phyloP scores from a whole-genome alignment of 2,888 invertebrate species.

The Hypena proboscidalis region DNA sequence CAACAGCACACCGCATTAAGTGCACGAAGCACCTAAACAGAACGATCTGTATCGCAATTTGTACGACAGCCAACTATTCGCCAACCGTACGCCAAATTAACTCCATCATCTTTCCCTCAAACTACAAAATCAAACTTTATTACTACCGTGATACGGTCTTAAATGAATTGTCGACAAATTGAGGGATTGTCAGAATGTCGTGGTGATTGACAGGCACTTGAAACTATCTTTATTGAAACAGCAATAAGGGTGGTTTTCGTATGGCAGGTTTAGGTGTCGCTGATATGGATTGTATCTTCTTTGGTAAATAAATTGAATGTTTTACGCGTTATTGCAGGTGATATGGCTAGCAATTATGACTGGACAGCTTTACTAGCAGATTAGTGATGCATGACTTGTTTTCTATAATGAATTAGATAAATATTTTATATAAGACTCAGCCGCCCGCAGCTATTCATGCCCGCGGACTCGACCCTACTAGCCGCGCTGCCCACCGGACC shows the following conservation, averaged over 20 bases:
- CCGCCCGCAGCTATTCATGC: too few relatives aligned
- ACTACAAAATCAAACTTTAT: constrained; percentile 12
- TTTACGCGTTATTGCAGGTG: constrained; percentile 21
- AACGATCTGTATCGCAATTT: constrained; percentile 27
- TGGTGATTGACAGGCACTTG: constrained; percentile 21
- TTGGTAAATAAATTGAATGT: constrained; percentile 33
- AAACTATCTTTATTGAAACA: constrained; percentile 16
- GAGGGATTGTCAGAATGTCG: neutral
- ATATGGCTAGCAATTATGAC: constrained; percentile 15
- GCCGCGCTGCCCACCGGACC: too few relatives aligned
- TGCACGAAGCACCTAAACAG: constrained; percentile 19
- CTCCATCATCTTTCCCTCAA: constrained; percentile 9
- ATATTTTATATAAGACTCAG: too few relatives aligned
- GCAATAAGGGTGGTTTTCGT: constrained; percentile 19
- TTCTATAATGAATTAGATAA: too few relatives aligned
- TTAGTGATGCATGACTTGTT: constrained; percentile 13
- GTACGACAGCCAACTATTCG: constrained; percentile 39
- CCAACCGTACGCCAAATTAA: constrained; percentile 35
- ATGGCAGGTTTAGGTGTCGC: constrained; percentile 1
- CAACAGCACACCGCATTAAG: constrained; percentile 5
- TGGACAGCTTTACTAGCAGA: neutral
- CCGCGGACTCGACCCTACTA: too few relatives aligned
- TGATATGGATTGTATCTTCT: constrained; percentile 16
- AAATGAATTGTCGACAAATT: neutral
- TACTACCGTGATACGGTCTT: neutral